Evolutionary conservation across 1,140 invertebrate genomes (phyloP).

Genomic region (Pseudomyrmex dendroicus): DNA sequence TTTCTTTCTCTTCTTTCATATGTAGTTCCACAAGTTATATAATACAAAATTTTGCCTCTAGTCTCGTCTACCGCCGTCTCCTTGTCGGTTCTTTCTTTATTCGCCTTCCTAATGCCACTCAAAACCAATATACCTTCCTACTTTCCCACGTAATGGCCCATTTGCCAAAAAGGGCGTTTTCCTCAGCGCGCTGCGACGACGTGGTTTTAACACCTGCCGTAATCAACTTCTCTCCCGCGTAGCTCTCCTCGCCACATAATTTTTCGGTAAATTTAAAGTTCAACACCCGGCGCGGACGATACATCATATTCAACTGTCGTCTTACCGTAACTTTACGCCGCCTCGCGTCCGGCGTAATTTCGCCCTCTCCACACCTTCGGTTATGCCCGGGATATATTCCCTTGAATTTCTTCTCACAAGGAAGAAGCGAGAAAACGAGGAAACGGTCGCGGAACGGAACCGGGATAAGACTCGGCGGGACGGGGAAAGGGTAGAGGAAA

Average conservation of each 20-base stretch:
- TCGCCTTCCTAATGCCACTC: conserved; percentile 60
- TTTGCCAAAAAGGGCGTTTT: conserved; percentile 55
- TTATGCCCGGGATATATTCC: conserved; percentile 28
- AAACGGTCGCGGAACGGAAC: too few species aligned
- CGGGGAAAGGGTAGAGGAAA: conserved; percentile 48
- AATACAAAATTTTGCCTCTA: conserved; percentile 57
- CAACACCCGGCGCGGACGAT: conserved; percentile 21
- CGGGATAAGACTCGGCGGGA: background rate
- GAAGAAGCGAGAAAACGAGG: background rate
- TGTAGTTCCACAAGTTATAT: conserved; percentile 14
- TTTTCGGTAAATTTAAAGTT: conserved; percentile 59
- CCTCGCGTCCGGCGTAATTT: conserved; percentile 2
- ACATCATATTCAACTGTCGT: conserved; percentile 45
- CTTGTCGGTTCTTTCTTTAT: conserved; percentile 40
- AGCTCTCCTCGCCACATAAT: conserved; percentile 28
- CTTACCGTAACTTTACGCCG: conserved; percentile 3
- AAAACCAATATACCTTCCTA: conserved; percentile 63
- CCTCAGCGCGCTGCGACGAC: conserved; percentile 23
- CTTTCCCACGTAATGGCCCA: conserved; percentile 64
- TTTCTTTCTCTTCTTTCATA: background rate
- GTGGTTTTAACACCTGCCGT: conserved; percentile 44
- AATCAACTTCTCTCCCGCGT: conserved; percentile 23
- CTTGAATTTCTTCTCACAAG: conserved; percentile 25
- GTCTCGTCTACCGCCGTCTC: conserved; percentile 32
- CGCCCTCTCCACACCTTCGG: background rate